Conservation (phyloP, 2,888 invertebrate species). For the Cosmopolites sordidus region DNA sequence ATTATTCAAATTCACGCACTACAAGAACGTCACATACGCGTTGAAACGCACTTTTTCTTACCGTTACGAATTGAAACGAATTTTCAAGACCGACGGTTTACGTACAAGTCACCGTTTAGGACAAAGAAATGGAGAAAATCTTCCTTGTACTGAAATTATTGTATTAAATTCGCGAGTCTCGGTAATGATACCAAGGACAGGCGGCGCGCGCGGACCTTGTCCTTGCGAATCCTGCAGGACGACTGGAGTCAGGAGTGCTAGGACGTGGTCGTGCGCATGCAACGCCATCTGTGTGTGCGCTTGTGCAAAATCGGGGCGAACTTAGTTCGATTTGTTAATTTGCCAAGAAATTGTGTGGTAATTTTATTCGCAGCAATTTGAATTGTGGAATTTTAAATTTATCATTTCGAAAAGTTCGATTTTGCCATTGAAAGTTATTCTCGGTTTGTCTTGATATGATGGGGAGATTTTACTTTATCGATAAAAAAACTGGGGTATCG, state of each 20-base stretch:
- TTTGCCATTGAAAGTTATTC: too few species aligned
- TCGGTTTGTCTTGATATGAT: background rate
- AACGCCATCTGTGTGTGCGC: constrained; percentile 51
- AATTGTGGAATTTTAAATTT: constrained; percentile 23
- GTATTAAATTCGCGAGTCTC: background rate
- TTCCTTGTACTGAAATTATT: too few species aligned
- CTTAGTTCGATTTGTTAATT: constrained; percentile 48
- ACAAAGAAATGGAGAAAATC: too few species aligned
- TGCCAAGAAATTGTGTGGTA: constrained; percentile 37
- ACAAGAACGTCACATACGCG: too few species aligned
- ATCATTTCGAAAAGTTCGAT: background rate
- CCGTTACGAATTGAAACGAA: background rate
- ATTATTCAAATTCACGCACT: constrained; percentile 3
- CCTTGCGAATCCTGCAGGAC: constrained; percentile 38
- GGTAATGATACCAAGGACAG: background rate
- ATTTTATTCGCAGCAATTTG: constrained; percentile 33
- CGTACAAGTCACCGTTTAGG: too few species aligned
- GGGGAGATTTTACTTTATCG: background rate
- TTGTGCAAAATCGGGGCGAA: constrained; percentile 42
- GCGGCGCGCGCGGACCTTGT: constrained; percentile 22
- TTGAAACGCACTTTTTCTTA: too few species aligned
- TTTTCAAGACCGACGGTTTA: background rate
- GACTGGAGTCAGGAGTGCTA: constrained; percentile 48
- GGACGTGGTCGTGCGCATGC: constrained; percentile 52
- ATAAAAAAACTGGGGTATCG: too few species aligned